Percentiles rank a stretch among this genome's conserved stretches.
phyloP scores from a whole-genome alignment of 1,140 invertebrate genomes.

The Onthophagus taurus region DNA sequence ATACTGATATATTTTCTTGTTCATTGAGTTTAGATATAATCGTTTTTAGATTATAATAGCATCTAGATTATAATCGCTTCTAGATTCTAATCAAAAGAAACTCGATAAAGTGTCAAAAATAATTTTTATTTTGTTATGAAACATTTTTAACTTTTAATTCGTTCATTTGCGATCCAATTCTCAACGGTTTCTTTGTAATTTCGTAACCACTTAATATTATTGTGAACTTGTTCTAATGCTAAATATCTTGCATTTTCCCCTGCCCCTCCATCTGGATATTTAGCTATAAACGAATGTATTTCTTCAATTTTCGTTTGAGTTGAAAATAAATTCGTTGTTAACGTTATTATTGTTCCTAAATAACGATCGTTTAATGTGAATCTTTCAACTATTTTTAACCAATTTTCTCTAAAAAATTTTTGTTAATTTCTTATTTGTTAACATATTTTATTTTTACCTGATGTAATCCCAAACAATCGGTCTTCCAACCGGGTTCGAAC shows the following conservation, averaged over 20 bases:
- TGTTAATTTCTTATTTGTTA: neutral
- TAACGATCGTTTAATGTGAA: neutral
- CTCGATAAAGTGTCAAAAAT: no score
- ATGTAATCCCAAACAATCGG: neutral
- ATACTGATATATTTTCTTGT: no score
- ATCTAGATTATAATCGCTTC: no score
- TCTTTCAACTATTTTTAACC: neutral
- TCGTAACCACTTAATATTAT: constrained; percentile 72
- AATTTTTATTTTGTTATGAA: no score
- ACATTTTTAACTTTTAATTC: no score
- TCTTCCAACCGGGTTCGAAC: neutral
- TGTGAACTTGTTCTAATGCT: constrained; percentile 65
- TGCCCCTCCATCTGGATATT: constrained; percentile 45
- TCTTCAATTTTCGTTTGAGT: neutral
- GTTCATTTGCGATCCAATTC: constrained; percentile 45
- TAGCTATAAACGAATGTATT: neutral
- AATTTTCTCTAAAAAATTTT: neutral
- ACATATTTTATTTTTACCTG: neutral
- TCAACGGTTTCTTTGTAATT: constrained; percentile 43
- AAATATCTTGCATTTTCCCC: constrained; percentile 59
- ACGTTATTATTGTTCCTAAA: neutral
- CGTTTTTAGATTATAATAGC: no score
- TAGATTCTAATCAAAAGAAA: no score
- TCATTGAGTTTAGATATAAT: no score
- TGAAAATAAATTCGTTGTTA: neutral